phyloP scores from a whole-genome alignment of 2,797 vertebrate genomes.

The Myripristis jacobus region DNA sequence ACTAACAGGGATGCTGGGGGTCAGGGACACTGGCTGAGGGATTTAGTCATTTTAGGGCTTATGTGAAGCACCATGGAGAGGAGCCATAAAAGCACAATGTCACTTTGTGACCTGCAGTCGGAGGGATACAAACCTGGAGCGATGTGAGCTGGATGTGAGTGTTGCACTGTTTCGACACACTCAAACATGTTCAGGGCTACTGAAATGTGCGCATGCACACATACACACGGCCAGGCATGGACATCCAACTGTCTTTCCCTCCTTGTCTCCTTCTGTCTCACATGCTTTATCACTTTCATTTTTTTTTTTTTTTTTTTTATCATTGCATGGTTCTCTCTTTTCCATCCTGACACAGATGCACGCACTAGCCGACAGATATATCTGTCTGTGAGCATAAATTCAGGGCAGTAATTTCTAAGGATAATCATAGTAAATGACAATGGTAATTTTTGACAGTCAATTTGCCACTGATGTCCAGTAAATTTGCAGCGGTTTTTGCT shows the following conservation, averaged over 20 bases:
- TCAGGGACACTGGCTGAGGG: constrained; percentile 82
- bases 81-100: constrained; percentile 84
- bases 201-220: constrained; percentile 33
- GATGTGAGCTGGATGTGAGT: constrained; percentile 61
- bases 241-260: background rate
- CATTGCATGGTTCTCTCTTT: background rate
- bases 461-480: constrained; percentile 82
- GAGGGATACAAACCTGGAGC: constrained; percentile 70
- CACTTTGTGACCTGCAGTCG: constrained; percentile 79
- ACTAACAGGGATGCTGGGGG: constrained; percentile 81
- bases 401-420: constrained; percentile 64
- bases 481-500: constrained; percentile 70
- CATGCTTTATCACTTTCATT: constrained; percentile 13
- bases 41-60: constrained; percentile 84
- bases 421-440: constrained; percentile 80
- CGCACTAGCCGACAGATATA: constrained; percentile 29
- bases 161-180: constrained; percentile 67
- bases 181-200: constrained; percentile 57
- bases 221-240: constrained; percentile 28
- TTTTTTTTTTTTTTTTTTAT: constrained; percentile 9
- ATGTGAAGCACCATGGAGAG: constrained; percentile 82
- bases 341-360: constrained; percentile 11
- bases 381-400: constrained; percentile 70
- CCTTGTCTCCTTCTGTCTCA: background rate
- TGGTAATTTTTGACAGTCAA: constrained; percentile 78